Evolutionary conservation across 2,888 invertebrate species (phyloP), one percentile per base, ranked within the genome.

Genomic region (Seira ritae): DNA sequence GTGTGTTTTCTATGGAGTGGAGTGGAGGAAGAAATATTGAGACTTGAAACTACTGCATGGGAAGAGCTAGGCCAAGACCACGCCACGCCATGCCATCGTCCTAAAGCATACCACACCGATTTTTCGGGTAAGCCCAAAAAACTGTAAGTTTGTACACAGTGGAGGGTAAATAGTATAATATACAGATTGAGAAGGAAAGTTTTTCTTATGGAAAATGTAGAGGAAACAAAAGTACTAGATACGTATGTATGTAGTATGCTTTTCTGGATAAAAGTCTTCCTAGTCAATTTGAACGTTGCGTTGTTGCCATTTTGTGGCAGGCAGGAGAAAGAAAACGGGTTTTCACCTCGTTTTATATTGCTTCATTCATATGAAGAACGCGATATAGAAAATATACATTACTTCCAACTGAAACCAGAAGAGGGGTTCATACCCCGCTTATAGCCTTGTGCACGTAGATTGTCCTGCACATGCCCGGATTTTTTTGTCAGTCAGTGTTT

Each of bases 401-500:
- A 50, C 12, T n/a, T n/a, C n/a, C n/a, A n/a, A n/a, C n/a, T n/a
- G n/a, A n/a, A n/a, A n/a, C 50, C 50, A 50, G 1, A n/a, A n/a
- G 12, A n/a, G 15, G 12, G n/a, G n/a, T n/a, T 50, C 6, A 50
- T 50, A 15, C 15, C 12, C 12, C 50, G 3, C 17, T 8, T 50
- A 50, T 3, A 50, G 50, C 12, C 12, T 2, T 50, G n/a, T n/a
- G 15, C 50, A 50, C 50, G 50, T n/a, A 50, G 12, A 15, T n/a
- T 31, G 70, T 67, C 46, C 71, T 79, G 79, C 79, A 79, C 79
- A 79, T 79, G 79, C 72, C 67, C 79, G 72, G 67, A 71, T 79
- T 79, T 79, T 50, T 46, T 50, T 50, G 12, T n/a, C 50, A 50
- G 50, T n/a, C 50, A 50, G 50, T 15, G 15, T 50, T 12, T 50